A percentile compares a stretch with the other conserved stretches of the same genome.
Evolutionary conservation across 2,797 vertebrate species (phyloP).

Genomic region (Bradypus variegatus): DNA sequence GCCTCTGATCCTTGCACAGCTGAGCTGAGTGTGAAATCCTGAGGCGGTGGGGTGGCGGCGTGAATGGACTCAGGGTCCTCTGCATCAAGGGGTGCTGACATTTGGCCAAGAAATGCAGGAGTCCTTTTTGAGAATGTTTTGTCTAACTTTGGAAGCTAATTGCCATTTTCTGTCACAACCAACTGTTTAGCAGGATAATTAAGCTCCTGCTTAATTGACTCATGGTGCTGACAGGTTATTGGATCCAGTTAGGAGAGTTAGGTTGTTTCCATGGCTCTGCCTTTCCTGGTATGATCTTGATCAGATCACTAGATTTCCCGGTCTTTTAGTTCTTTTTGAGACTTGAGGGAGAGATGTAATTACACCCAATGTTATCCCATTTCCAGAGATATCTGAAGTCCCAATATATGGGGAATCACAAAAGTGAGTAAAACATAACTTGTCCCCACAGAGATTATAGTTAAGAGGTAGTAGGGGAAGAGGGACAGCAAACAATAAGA

Average conservation of each 20-base stretch:
- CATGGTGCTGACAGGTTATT: background rate
- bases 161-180: background rate
- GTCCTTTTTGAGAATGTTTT: slow-evolving; percentile 4
- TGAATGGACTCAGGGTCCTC: background rate
- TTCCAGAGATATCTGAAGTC: slow-evolving; percentile 1
- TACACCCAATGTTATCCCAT: background rate
- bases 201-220: background rate
- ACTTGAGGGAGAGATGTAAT: background rate
- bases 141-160: background rate
- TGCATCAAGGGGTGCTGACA: background rate
- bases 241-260: background rate
- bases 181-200: background rate
- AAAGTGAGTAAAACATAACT: background rate
- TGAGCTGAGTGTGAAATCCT: background rate
- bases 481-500: background rate
- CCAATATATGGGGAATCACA: background rate
- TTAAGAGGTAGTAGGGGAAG: background rate
- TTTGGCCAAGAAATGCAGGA: background rate
- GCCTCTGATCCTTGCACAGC: background rate
- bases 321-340: background rate
- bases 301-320: background rate
- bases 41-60: background rate
- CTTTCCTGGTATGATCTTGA: slow-evolving; percentile 3
- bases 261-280: background rate
- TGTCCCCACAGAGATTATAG: background rate